These are phyloP conservation scores for Mastigias papua DNA, from an alignment of 30 jellyfish, hydroid and myxozoan species.

Conservation along the genomic window DNA sequence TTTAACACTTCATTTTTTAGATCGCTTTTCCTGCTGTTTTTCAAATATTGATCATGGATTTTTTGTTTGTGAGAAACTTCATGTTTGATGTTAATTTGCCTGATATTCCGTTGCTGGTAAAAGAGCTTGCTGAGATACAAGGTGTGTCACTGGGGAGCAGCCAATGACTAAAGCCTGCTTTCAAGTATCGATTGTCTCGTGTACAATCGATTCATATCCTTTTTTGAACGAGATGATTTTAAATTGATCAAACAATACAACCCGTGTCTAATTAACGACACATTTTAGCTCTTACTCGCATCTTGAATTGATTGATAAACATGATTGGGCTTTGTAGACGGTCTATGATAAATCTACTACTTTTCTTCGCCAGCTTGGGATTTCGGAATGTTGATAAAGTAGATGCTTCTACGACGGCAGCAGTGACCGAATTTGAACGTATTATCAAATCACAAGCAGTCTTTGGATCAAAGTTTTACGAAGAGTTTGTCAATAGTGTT, in stretches of 20 bases:
- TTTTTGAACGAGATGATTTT: neutral
- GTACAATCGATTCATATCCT: neutral
- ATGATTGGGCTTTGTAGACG: neutral
- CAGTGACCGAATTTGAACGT: neutral
- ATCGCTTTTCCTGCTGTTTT: too few species aligned
- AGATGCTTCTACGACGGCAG: neutral
- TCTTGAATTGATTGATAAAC: neutral
- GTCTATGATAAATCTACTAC: neutral
- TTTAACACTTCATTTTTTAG: too few species aligned
- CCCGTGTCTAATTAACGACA: neutral
- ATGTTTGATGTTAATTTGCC: neutral
- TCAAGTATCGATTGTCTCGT: neutral
- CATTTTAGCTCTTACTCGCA: neutral
- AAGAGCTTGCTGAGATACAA: neutral
- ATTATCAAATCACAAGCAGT: neutral
- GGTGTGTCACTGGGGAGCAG: neutral
- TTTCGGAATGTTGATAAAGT: neutral
- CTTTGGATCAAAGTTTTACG: constrained; percentile 41
- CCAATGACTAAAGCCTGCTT: neutral
- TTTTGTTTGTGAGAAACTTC: neutral
- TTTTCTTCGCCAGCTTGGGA: neutral
- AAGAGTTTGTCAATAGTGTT: neutral
- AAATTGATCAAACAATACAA: neutral
- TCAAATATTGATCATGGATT: neutral
- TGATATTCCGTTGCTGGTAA: neutral